phyloP scores from a whole-genome alignment of 2,888 invertebrate genomes.

The Euzetes globulus region DNA sequence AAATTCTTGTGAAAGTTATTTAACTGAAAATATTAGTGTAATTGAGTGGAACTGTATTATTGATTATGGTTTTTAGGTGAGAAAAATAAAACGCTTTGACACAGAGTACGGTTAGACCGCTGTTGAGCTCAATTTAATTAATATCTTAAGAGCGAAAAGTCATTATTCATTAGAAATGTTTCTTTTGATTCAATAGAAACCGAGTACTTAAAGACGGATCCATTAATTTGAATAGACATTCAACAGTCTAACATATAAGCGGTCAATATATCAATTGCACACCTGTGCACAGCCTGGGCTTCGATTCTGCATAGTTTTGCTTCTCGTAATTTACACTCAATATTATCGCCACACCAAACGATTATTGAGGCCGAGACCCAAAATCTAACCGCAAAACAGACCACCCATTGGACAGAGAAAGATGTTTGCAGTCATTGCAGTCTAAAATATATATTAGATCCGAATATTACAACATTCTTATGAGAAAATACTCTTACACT shows the following conservation, averaged over 20 bases:
- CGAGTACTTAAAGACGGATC: neutral
- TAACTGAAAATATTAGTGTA: slow-evolving; percentile 17
- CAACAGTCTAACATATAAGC: slow-evolving; percentile 11
- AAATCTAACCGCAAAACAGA: slow-evolving; percentile 21
- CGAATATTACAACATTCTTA: neutral
- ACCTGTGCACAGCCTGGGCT: slow-evolving; percentile 21
- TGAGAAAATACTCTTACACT: neutral
- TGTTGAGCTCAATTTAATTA: slow-evolving; percentile 2
- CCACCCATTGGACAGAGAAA: slow-evolving; percentile 15
- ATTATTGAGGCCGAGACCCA: slow-evolving; percentile 28
- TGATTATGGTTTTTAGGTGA: neutral
- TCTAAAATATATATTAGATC: neutral
- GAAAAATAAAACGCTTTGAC: neutral
- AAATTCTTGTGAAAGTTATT: slow-evolving; percentile 1
- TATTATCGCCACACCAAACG: slow-evolving; percentile 26
- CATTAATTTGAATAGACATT: slow-evolving; percentile 26
- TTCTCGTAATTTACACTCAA: slow-evolving; percentile 28
- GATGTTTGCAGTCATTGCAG: neutral
- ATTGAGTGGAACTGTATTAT: slow-evolving; percentile 2
- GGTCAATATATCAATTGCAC: slow-evolving; percentile 28
- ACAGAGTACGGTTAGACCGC: neutral
- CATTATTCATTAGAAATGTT: slow-evolving; percentile 3
- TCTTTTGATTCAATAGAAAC: neutral
- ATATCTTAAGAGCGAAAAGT: slow-evolving; percentile 21
- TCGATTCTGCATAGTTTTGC: neutral